Conservation (phyloP, 2,797 vertebrate genomes). For the Oreonectes daqikongensis region DNA sequence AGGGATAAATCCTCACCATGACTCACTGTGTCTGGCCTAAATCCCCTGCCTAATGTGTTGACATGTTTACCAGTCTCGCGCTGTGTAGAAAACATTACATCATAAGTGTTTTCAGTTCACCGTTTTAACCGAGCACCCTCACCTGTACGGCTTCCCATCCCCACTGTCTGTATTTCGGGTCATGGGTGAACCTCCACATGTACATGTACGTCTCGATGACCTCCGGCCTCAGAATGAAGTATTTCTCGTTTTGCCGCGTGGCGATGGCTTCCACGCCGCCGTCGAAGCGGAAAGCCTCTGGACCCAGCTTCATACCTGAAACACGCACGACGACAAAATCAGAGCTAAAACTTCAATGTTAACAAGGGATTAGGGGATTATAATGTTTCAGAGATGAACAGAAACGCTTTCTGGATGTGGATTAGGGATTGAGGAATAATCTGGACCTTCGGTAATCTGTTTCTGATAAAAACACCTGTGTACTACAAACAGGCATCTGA, state of each 20-base stretch:
- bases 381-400: slow-evolving; percentile 30
- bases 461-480: slow-evolving; percentile 11
- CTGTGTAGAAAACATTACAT: neutral
- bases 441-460: slow-evolving; percentile 30
- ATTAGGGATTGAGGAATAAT: slow-evolving; percentile 28
- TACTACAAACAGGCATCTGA: neutral
- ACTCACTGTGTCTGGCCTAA: slow-evolving; percentile 18
- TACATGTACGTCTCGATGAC: slow-evolving; percentile 99
- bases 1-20: slow-evolving; percentile 29
- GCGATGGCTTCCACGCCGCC: slow-evolving; percentile 97
- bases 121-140: slow-evolving; percentile 25
- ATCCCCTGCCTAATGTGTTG: neutral
- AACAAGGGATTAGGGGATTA: slow-evolving; percentile 16
- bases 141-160: slow-evolving; percentile 98
- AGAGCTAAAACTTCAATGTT: neutral
- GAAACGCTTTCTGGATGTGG: slow-evolving; percentile 22
- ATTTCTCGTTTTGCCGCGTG: slow-evolving; percentile 97
- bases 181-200: slow-evolving; percentile 97
- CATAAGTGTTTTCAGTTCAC: neutral
- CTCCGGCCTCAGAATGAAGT: slow-evolving; percentile 96
- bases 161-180: slow-evolving; percentile 96
- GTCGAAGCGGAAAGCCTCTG: slow-evolving; percentile 95
- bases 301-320: slow-evolving; percentile 90
- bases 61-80: slow-evolving; percentile 23
- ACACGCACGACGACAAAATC: slow-evolving; percentile 6